phyloP scores from a whole-genome alignment of 1,140 invertebrate genomes.

The Neuroterus valhalla region DNA sequence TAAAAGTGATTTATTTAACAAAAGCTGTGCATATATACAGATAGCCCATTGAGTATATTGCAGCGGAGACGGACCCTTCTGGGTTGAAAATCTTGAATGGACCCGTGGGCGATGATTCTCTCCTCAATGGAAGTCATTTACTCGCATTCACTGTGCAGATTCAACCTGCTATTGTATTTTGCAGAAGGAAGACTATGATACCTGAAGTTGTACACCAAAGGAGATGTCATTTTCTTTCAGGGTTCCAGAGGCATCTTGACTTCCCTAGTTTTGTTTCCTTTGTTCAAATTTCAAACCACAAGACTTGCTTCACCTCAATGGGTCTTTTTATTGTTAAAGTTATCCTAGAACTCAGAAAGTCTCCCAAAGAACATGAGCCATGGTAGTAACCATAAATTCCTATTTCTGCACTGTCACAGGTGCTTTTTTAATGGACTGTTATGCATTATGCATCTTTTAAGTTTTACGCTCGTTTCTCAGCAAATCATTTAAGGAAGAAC shows the following conservation, averaged over 20 bases:
- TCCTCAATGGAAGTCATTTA: slow-evolving; percentile 71
- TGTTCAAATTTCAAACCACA: no score
- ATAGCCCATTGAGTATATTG: no score
- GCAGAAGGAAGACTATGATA: slow-evolving; percentile 56
- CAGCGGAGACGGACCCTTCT: no score
- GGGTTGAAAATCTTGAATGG: no score
- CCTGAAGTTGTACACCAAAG: slow-evolving; percentile 54
- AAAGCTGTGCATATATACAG: no score
- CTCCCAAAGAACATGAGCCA: no score
- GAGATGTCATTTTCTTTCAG: slow-evolving; percentile 53
- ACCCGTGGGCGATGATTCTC: slow-evolving; percentile 61
- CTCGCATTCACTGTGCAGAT: slow-evolving; percentile 67
- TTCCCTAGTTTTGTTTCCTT: slow-evolving; percentile 41
- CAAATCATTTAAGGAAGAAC: slow-evolving; percentile 45
- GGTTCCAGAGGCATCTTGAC: slow-evolving; percentile 53
- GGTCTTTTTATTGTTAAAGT: slow-evolving; percentile 15
- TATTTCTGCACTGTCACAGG: slow-evolving; percentile 51
- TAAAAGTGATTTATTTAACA: no score
- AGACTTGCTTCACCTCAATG: slow-evolving; percentile 9
- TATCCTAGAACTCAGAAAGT: slow-evolving; percentile 44
- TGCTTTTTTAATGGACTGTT: slow-evolving; percentile 59
- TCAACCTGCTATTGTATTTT: slow-evolving; percentile 64
- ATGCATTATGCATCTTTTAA: slow-evolving; percentile 47
- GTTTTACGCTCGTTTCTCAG: slow-evolving; percentile 61
- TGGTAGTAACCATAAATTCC: slow-evolving; percentile 63